Conservation (phyloP, 2,888 invertebrate genomes). For the Fragum whitleyi region DNA sequence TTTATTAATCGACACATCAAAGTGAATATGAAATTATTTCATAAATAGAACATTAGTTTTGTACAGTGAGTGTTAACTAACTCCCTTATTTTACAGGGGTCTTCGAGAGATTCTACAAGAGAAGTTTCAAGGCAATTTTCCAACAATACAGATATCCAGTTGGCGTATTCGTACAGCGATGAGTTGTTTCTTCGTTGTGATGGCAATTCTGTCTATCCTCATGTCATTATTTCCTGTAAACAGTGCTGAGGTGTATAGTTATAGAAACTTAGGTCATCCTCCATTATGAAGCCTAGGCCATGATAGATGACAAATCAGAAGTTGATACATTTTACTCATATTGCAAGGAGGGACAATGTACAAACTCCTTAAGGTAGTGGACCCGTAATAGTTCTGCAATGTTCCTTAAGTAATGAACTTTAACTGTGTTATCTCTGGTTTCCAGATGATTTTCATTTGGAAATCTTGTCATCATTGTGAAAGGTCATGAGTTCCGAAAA, state of each 20-base stretch:
- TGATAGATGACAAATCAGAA: neutral
- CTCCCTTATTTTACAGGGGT: slow-evolving; percentile 66
- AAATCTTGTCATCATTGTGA: neutral
- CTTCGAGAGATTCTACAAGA: slow-evolving; percentile 67
- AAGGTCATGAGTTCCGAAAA: too few relatives aligned
- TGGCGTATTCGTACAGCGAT: slow-evolving; percentile 73
- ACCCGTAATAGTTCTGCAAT: too few relatives aligned
- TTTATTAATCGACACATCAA: too few relatives aligned
- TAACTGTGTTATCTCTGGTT: too few relatives aligned
- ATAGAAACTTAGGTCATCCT: slow-evolving; percentile 50
- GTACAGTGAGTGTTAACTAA: too few relatives aligned
- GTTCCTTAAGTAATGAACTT: too few relatives aligned
- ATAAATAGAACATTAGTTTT: too few relatives aligned
- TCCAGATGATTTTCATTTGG: neutral
- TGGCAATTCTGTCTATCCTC: slow-evolving; percentile 73
- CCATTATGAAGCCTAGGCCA: slow-evolving; percentile 51
- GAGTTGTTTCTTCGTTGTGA: slow-evolving; percentile 74
- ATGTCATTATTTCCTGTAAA: slow-evolving; percentile 71
- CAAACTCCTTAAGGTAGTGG: too few relatives aligned
- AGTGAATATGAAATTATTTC: too few relatives aligned
- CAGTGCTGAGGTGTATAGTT: slow-evolving; percentile 61
- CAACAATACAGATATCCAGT: slow-evolving; percentile 69
- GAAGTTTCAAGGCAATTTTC: slow-evolving; percentile 66
- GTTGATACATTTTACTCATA: neutral
- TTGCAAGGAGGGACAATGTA: too few relatives aligned